Conservation (phyloP, 2,113 vertebrate species). For the Genyomyrus donnyi region DNA sequence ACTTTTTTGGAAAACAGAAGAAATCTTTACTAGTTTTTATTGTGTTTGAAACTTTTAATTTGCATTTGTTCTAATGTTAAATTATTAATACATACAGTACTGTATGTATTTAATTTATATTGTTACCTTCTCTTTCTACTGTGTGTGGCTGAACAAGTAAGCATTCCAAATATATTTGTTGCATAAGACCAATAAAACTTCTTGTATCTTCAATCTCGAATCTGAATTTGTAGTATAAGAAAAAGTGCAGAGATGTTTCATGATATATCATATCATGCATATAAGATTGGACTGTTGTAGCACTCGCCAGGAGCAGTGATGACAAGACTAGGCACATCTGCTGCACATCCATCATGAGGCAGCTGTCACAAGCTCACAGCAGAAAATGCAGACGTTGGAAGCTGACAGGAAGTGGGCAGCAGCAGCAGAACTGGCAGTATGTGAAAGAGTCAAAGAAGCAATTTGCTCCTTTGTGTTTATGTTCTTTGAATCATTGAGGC, state of each 20-base stretch:
- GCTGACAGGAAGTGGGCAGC: background rate
- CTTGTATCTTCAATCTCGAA: no score
- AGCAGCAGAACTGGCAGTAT: background rate
- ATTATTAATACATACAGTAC: no score
- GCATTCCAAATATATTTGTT: background rate
- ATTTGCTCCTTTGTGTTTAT: background rate
- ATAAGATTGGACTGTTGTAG: background rate
- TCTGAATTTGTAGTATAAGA: background rate
- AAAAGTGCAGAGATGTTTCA: background rate
- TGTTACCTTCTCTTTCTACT: background rate
- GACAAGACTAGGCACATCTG: background rate
- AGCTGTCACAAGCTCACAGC: conserved; percentile 13
- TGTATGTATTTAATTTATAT: no score
- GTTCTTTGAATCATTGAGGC: background rate
- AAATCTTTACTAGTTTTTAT: no score
- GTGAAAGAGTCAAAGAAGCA: background rate
- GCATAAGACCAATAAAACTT: no score
- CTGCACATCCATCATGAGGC: background rate
- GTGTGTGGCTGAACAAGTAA: background rate
- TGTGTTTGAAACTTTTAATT: no score
- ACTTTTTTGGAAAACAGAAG: no score
- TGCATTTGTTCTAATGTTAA: no score
- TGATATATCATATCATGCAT: background rate
- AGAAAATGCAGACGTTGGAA: background rate
- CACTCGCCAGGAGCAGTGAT: background rate